A percentile compares a stretch with the other conserved stretches of the same genome.
phyloP scores from a whole-genome alignment of 1,140 invertebrate genomes.

The Aricia agestis region DNA sequence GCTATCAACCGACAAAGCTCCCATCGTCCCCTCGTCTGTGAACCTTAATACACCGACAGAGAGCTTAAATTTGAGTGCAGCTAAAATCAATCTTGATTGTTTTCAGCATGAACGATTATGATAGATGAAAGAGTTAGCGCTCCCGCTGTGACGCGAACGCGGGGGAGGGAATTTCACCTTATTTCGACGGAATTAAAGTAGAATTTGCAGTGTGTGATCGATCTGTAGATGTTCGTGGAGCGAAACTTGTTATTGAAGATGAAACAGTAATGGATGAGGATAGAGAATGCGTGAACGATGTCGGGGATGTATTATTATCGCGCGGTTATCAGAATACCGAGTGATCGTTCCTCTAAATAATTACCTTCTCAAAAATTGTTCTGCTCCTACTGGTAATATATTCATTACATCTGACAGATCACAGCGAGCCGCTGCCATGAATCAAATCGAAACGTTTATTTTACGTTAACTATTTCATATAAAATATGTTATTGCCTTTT shows the following conservation, averaged over 20 bases:
- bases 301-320: conserved; percentile 72
- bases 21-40: conserved; percentile 28
- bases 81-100: conserved; percentile 73
- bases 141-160: conserved; percentile 49
- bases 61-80: conserved; percentile 36
- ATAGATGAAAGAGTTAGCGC: conserved; percentile 76
- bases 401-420: conserved; percentile 69
- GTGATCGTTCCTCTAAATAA: conserved; percentile 69
- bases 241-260: conserved; percentile 73
- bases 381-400: conserved; percentile 69
- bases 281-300: conserved; percentile 73
- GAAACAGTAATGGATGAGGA: conserved; percentile 74
- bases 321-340: conserved; percentile 66
- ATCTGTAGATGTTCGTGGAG: conserved; percentile 44
- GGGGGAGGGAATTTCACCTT: conserved; percentile 40
- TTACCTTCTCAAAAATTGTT: conserved; percentile 69
- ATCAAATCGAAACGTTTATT: conserved; percentile 55
- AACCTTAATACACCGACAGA: conserved; percentile 28
- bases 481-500: neutral
- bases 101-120: conserved; percentile 76
- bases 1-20: conserved; percentile 65
- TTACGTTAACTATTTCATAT: neutral
- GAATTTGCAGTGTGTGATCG: conserved; percentile 25
- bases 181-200: conserved; percentile 37
- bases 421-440: conserved; percentile 66